Base-by-base conservation (phyloP, 2,888 invertebrate genomes). In the Xiphydria camelus region DNA sequence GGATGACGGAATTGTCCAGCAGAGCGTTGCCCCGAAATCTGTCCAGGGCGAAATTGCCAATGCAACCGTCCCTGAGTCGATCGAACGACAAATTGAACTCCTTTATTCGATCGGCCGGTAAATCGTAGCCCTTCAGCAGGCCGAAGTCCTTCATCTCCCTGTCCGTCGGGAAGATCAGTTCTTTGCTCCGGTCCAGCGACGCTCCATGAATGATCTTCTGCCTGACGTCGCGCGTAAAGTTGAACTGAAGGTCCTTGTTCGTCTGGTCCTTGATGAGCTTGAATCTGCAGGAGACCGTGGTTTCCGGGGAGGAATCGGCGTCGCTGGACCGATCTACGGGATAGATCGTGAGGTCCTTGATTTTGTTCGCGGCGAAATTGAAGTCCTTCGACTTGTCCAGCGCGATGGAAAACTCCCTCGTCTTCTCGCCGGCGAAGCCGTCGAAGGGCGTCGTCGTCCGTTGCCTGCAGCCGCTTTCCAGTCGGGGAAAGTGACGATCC, bases 61-160 rank as follows among this genome's bases (percentile, higher is more conserved):
- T 57, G 10, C 64, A 63, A 10, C 36, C 49, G 17, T 70, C 66
- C 22, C 63, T 57, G 48, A 52, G 53, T 18, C 59, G 58, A 29
- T 69, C 67, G n/a, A 66, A 26, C 2, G 64, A 59, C 37, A 67
- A 40, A 47, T 64, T 67, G 17, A 66, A 63, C 31, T 70, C 70
- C 40, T 70, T 68, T 59, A 64, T 67, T 15, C 66, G 58, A 19
- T 67, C 67, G 1, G 66, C n/a, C 31, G 38, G 38, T 6, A 53
- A 14, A 35, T 55, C 59, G 44, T 70, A 70, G 29, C 58, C 65
- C 43, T 72, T 72, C 17, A 65, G 38, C 12, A 67, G 12, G 1
- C 59, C 55, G 18, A 62, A 63, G 4, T 71, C 70, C 44, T 72
- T 70, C 3, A 57, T 57, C 9, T 65, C 63, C 9, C 66, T 59